Conservation (phyloP, 2,113 vertebrate species). For the Toxotes jaculatrix region DNA sequence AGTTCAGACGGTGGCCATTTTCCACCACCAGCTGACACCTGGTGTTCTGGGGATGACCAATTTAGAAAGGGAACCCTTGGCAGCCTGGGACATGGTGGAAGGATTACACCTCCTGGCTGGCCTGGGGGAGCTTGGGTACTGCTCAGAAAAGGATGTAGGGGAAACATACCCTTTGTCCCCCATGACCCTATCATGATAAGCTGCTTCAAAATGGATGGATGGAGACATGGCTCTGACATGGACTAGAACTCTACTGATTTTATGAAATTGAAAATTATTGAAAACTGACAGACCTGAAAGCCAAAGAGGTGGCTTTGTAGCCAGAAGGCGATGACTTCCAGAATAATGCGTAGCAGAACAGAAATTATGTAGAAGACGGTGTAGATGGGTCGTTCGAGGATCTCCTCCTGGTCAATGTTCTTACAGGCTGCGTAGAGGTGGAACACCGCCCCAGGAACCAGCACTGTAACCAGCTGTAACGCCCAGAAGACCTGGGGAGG, state of each 20-base stretch:
- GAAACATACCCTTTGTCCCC: background rate
- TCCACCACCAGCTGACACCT: too few species aligned
- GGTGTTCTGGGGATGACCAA: background rate
- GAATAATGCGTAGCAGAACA: conserved; percentile 88
- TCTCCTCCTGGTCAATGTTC: conserved; percentile 90
- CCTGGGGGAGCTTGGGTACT: too few species aligned
- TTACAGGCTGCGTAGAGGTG: conserved; percentile 90
- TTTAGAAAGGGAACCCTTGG: background rate
- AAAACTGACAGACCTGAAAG: conserved; percentile 81
- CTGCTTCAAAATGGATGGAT: background rate
- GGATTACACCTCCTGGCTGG: background rate
- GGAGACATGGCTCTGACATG: background rate
- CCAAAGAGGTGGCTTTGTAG: conserved; percentile 92
- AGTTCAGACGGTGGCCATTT: too few species aligned
- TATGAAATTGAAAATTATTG: background rate
- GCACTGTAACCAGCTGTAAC: conserved; percentile 88
- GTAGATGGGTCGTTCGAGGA: conserved; percentile 87
- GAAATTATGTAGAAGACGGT: conserved; percentile 89
- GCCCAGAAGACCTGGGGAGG: conserved; percentile 89
- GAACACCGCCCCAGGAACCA: conserved; percentile 89
- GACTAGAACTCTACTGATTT: background rate
- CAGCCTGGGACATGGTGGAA: background rate
- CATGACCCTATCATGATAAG: background rate
- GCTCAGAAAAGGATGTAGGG: background rate
- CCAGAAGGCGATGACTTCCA: conserved; percentile 91